A percentile compares a stretch with the other conserved stretches of the same genome.
These are phyloP conservation scores for Glareola pratincola DNA, from an alignment of 2,113 vertebrate species.

Conservation along the genomic window DNA sequence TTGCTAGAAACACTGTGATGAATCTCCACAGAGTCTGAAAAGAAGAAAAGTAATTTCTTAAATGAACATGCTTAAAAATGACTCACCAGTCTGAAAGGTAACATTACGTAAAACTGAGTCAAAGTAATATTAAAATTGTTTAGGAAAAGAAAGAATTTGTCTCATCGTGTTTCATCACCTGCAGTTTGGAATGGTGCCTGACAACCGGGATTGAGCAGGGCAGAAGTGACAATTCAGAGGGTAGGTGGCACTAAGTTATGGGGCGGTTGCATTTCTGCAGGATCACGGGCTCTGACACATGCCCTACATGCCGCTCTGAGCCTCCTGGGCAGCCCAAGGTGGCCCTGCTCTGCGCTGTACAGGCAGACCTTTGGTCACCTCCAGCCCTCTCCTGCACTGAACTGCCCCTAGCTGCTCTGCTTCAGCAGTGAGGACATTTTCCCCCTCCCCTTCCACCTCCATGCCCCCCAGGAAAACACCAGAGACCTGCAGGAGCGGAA, in stretches of 20 bases:
- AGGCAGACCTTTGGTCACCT: neutral
- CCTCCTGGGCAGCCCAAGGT: neutral
- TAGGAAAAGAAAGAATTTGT: neutral
- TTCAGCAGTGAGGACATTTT: neutral
- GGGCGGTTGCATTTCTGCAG: neutral
- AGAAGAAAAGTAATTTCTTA: neutral
- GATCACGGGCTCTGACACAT: neutral
- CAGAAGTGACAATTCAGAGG: neutral
- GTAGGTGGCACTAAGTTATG: neutral
- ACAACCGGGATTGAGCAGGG: neutral
- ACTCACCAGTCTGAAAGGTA: neutral
- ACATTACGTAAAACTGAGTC: neutral
- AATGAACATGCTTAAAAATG: neutral
- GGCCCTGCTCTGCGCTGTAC: too few species aligned
- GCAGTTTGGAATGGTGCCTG: neutral
- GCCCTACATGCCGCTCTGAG: neutral
- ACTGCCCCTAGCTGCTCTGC: fast-evolving
- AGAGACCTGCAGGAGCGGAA: neutral
- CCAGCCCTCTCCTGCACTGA: neutral
- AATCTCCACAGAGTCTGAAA: neutral
- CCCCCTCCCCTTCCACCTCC: neutral
- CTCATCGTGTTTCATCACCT: neutral
- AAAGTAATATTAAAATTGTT: neutral
- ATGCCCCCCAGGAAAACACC: neutral
- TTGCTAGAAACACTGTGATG: neutral